Evolutionary conservation across 2,113 vertebrate species (phyloP).

Genomic region (Takifugu bimaculatus): DNA sequence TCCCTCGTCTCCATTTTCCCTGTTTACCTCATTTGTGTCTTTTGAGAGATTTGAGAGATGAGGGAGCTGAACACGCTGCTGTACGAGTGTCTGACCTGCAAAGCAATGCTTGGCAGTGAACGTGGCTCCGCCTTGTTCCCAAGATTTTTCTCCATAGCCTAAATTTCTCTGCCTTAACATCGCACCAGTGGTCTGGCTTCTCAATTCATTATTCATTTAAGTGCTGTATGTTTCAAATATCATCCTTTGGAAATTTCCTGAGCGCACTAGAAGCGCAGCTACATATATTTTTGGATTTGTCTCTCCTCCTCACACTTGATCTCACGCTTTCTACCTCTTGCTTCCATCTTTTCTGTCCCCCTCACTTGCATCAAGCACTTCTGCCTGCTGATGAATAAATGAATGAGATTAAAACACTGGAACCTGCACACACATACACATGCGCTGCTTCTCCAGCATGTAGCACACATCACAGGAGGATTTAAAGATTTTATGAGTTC

Average conservation of each 20-base stretch:
- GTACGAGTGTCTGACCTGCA: not conserved
- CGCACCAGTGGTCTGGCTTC: not conserved
- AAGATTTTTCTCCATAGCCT: not conserved
- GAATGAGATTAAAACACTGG: slow-evolving; percentile 63
- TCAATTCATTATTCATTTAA: not conserved
- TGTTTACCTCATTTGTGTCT: not conserved
- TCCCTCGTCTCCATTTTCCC: not conserved
- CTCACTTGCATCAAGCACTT: slow-evolving; percentile 66
- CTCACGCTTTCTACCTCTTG: slow-evolving; percentile 54
- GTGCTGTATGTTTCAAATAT: slow-evolving; percentile 23
- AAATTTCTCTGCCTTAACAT: not conserved
- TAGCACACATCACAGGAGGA: not conserved
- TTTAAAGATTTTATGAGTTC: slow-evolving; percentile 25
- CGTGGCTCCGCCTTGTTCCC: slow-evolving; percentile 3
- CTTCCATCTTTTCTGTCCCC: slow-evolving; percentile 50
- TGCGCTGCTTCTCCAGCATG: not conserved
- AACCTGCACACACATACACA: slow-evolving; percentile 12
- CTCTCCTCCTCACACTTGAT: slow-evolving; percentile 38
- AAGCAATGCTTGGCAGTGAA: not conserved
- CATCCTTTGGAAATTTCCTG: not conserved
- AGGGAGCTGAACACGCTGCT: not conserved
- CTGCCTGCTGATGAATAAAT: slow-evolving; percentile 67
- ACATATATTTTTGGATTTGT: slow-evolving; percentile 23
- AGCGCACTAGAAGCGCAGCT: slow-evolving; percentile 3
- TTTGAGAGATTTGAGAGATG: not conserved